Base-by-base conservation (phyloP, 2,888 invertebrate genomes). In the Drosophila hamatofila region DNA sequence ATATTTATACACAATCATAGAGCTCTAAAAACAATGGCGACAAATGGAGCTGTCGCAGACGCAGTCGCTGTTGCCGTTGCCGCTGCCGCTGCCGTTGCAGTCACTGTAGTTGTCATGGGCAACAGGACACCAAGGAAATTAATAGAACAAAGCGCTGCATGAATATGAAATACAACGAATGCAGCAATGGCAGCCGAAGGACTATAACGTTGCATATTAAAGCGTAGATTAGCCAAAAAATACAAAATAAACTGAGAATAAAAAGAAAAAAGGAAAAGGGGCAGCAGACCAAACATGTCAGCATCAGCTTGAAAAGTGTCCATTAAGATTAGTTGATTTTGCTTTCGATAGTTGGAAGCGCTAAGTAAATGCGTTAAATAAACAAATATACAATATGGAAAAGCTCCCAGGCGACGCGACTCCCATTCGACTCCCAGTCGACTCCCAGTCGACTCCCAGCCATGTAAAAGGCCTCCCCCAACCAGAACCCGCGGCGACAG, bases 281-380 rank as follows among this genome's bases (percentile, higher is more conserved):
- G 33, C 30, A 80, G 62, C 71, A 54, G 48, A 41, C 44, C 46
- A 75, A 64, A 72, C 61, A 65, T 69, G 78, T 72, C 78, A 74
- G 83, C 67, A 65, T 88, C 82, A 74, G 74, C 70, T 72, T 48
- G 65, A 75, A 88, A 75, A 79, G 76, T 82, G 78, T 85, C 88
- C 88, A 88, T 89, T 84, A 85, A 85, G 88, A 85, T 86, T 89
- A 85, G 86, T 86, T 88, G 86, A 89, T 89, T 89, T 88, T 85
- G 79, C 78, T 70, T 82, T 79, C 88, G 88, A 89, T 88, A 88
- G 80, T 81, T 84, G 76, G 62, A 70, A 75, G 75, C 75, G 68
- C 79, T 85, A 88, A 88, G 89, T 78, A 82, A 85, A 82, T 66
- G 66, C 83, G 76, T 80, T 48, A 58, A 67, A 72, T 68, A 70